Evolutionary conservation across 2,888 invertebrate species (phyloP).

Genomic region (Napeogenes sylphis): DNA sequence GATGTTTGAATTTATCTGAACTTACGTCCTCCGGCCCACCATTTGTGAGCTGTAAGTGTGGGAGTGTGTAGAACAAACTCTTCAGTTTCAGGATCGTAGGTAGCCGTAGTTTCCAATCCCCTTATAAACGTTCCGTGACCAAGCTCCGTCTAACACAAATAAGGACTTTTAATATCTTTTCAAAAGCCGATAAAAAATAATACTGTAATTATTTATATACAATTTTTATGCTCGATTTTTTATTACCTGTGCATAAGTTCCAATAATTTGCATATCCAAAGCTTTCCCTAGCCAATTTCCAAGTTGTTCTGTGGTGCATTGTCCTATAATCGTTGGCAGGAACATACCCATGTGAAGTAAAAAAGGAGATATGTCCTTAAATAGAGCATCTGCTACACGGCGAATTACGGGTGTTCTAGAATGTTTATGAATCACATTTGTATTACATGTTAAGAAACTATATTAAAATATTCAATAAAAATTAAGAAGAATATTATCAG

Average conservation of each 20-base stretch:
- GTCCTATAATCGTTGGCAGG: slow-evolving; percentile 91
- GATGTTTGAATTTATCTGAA: slow-evolving; percentile 41
- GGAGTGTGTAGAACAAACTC: slow-evolving; percentile 94
- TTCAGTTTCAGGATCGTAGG: slow-evolving; percentile 88
- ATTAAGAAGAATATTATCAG: no score
- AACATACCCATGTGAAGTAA: slow-evolving; percentile 94
- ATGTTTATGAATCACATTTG: not conserved
- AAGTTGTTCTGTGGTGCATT: slow-evolving; percentile 91
- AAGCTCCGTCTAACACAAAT: slow-evolving; percentile 86
- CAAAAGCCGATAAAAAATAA: not conserved
- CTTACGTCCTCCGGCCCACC: slow-evolving; percentile 98
- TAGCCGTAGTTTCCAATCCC: slow-evolving; percentile 94
- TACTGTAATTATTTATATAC: no score
- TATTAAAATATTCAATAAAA: not conserved
- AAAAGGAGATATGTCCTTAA: slow-evolving; percentile 84
- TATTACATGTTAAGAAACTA: not conserved
- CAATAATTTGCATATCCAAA: slow-evolving; percentile 84
- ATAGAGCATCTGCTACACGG: slow-evolving; percentile 73
- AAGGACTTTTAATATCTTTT: not conserved
- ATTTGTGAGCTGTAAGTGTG: slow-evolving; percentile 91
- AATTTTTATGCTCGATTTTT: no score
- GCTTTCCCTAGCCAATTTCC: slow-evolving; percentile 89
- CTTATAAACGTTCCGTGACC: slow-evolving; percentile 96
- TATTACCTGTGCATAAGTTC: slow-evolving; percentile 92
- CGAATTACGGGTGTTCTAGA: slow-evolving; percentile 41